Evolutionary conservation across 2,888 invertebrate species (phyloP).

Genomic region (Tetrapedia diversipes): DNA sequence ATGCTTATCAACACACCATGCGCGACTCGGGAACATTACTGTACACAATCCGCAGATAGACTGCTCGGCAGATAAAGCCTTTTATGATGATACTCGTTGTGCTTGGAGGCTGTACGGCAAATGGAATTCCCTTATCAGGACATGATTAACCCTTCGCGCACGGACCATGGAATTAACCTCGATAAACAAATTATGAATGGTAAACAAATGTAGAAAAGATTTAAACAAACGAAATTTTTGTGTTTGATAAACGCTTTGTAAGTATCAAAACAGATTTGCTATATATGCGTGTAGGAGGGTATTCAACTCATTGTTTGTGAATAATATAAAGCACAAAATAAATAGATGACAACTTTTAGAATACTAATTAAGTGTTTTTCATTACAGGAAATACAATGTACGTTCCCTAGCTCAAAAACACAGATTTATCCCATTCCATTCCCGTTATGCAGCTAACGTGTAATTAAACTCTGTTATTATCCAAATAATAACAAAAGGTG

Average conservation of each 20-base stretch:
- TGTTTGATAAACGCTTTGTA: neutral
- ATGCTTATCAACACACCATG: slow-evolving; percentile 66
- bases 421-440: too few species aligned
- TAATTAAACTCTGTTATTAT: neutral
- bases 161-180: slow-evolving; percentile 32
- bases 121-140: slow-evolving; percentile 47
- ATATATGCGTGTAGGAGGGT: too few species aligned
- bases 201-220: neutral
- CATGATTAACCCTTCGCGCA: slow-evolving; percentile 8
- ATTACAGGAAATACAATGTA: too few species aligned
- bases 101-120: slow-evolving; percentile 41
- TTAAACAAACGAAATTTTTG: neutral
- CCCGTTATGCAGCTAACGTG: too few species aligned
- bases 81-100: slow-evolving; percentile 37
- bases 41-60: slow-evolving; percentile 58
- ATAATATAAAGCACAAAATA: neutral
- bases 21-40: slow-evolving; percentile 55
- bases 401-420: too few species aligned
- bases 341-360: neutral
- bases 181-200: slow-evolving; percentile 19
- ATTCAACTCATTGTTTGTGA: neutral
- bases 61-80: slow-evolving; percentile 48
- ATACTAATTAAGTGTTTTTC: too few species aligned
- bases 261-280: too few species aligned
- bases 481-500: neutral